Evolutionary conservation across 1,140 invertebrate genomes (phyloP).

Genomic region (Steinernema feltiae): DNA sequence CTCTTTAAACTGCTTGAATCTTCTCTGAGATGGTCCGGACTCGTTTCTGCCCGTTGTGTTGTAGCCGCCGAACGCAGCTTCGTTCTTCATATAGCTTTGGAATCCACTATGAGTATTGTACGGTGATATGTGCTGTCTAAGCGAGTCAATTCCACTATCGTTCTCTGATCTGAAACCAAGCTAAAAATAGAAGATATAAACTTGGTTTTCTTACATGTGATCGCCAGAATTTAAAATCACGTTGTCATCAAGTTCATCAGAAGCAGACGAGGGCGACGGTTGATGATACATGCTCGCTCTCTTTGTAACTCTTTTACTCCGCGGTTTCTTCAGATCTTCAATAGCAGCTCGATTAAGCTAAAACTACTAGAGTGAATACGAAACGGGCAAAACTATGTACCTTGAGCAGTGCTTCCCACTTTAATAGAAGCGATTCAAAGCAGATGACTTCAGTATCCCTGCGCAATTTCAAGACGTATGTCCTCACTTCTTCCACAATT

Average conservation of each 20-base stretch:
- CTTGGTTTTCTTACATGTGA: neutral
- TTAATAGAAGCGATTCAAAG: constrained; percentile 46
- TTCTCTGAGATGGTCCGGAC: neutral
- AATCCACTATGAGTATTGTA: constrained; percentile 17
- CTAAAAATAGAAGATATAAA: constrained; percentile 11
- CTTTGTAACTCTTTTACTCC: constrained; percentile 14
- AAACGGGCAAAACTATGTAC: neutral
- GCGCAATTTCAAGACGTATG: constrained; percentile 7
- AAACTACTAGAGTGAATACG: neutral
- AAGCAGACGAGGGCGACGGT: constrained; percentile 26
- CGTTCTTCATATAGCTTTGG: neutral
- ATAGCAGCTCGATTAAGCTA: neutral
- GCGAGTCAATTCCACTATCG: constrained; percentile 37
- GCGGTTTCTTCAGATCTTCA: neutral
- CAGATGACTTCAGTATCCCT: constrained; percentile 33
- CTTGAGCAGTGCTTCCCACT: constrained; percentile 50
- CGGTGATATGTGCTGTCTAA: constrained; percentile 32
- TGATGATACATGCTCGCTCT: constrained; percentile 23
- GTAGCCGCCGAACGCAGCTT: neutral
- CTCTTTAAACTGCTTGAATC: constrained; percentile 25
- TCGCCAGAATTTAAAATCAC: constrained; percentile 24
- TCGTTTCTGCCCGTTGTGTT: neutral
- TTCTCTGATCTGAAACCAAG: constrained; percentile 36
- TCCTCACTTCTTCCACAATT: constrained; percentile 22
- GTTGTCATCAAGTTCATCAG: constrained; percentile 38